Evolutionary conservation across 2,888 invertebrate species (phyloP).

Genomic region (Stegana nigrithorax): DNA sequence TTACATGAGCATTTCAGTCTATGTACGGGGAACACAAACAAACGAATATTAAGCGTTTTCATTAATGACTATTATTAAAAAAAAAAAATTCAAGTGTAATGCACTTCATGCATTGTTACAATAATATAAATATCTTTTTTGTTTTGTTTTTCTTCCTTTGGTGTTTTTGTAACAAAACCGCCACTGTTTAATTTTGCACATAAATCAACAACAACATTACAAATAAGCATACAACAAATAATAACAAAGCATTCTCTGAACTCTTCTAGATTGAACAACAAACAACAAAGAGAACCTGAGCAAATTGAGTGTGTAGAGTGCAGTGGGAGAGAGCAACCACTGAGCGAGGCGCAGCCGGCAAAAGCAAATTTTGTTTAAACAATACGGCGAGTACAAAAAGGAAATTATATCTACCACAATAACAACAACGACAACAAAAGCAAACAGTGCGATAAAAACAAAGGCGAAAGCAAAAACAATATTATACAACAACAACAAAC

Average conservation of each 20-base stretch:
- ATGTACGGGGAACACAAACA: too few species aligned
- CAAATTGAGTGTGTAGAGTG: slow-evolving; percentile 1
- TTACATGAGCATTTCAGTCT: background rate
- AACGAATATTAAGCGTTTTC: too few species aligned
- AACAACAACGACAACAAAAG: slow-evolving; percentile 14
- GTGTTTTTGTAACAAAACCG: background rate
- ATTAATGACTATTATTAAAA: too few species aligned
- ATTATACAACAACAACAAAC: background rate
- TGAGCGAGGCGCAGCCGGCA: too few species aligned
- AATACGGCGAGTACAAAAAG: too few species aligned
- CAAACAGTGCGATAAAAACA: slow-evolving; percentile 27
- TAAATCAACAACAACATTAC: background rate
- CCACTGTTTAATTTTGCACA: background rate
- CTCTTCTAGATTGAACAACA: background rate
- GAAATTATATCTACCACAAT: too few species aligned
- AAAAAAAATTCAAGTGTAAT: slow-evolving; percentile 2
- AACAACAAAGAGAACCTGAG: slow-evolving; percentile 7
- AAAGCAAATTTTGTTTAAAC: too few species aligned
- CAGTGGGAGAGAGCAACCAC: too few species aligned
- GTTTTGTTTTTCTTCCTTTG: background rate
- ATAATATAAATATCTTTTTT: background rate
- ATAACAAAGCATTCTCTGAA: background rate
- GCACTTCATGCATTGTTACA: background rate
- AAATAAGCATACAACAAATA: background rate
- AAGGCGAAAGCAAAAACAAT: background rate